Percentiles rank a stretch among this genome's conserved stretches.
These are phyloP conservation scores for Nothobranchius furzeri DNA, from an alignment of 2,113 vertebrate species.

Conservation along the genomic window DNA sequence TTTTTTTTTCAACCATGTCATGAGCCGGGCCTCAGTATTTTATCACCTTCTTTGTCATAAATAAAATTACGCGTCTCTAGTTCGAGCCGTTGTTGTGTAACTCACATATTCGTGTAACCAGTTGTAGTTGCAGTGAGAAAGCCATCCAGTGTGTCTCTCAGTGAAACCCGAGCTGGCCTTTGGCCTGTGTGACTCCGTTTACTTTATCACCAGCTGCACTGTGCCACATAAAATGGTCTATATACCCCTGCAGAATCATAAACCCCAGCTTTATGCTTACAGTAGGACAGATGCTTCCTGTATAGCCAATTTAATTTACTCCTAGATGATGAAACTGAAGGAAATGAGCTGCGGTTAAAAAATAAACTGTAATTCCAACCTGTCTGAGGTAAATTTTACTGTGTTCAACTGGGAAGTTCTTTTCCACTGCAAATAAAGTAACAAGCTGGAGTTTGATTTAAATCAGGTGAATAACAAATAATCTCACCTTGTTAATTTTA, in stretches of 20 bases:
- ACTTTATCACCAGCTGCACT: conserved; percentile 24
- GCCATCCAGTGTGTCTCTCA: not conserved
- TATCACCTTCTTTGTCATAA: too few species aligned
- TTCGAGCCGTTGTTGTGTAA: too few species aligned
- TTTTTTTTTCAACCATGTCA: too few species aligned
- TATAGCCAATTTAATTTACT: conserved; percentile 4
- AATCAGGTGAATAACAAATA: too few species aligned
- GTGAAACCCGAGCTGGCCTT: conserved; percentile 22
- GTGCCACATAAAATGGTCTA: conserved; percentile 21
- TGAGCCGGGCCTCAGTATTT: too few species aligned
- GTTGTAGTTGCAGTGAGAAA: conserved; percentile 12
- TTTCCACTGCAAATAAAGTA: not conserved
- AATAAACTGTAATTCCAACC: not conserved
- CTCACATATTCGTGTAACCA: conserved; percentile 30
- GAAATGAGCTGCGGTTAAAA: not conserved
- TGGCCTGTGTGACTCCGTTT: conserved; percentile 22
- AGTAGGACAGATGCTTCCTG: conserved; percentile 1
- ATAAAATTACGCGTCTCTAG: too few species aligned
- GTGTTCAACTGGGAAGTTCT: not conserved
- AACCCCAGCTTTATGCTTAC: conserved; percentile 18
- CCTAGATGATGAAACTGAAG: not conserved
- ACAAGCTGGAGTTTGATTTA: too few species aligned
- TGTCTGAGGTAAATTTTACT: not conserved
- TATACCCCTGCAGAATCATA: conserved; percentile 31
- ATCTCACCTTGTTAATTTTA: too few species aligned